These are phyloP conservation scores for Nomada ferruginata DNA, from an alignment of 2,888 invertebrate species.

Conservation along the genomic window DNA sequence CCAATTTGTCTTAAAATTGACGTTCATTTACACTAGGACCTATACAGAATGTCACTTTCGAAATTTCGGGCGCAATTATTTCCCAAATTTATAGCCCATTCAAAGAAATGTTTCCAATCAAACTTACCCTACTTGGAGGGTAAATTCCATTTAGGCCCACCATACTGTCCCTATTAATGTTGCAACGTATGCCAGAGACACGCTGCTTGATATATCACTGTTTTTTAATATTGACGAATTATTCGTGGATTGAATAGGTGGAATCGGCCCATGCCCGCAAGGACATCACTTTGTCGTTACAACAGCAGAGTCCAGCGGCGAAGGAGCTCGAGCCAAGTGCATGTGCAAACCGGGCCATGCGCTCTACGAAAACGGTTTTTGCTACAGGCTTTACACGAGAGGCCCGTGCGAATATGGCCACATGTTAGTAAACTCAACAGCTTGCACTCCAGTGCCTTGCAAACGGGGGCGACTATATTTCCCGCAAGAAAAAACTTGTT, in stretches of 20 bases:
- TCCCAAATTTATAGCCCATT: too few relatives aligned
- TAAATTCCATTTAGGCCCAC: too few relatives aligned
- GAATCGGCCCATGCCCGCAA: slow-evolving; percentile 90
- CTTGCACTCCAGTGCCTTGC: slow-evolving; percentile 90
- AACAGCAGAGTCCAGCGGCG: slow-evolving; percentile 40
- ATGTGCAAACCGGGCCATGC: slow-evolving; percentile 89
- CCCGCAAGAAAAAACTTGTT: slow-evolving; percentile 90
- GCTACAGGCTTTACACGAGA: slow-evolving; percentile 91
- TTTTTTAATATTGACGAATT: slow-evolving; percentile 35
- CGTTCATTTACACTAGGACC: too few relatives aligned
- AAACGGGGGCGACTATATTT: slow-evolving; percentile 91
- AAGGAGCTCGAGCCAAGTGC: slow-evolving; percentile 86
- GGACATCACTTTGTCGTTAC: slow-evolving; percentile 89
- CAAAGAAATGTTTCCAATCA: too few relatives aligned
- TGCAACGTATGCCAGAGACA: too few relatives aligned
- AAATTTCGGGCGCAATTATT: too few relatives aligned
- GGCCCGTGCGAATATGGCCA: slow-evolving; percentile 90
- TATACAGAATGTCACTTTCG: too few relatives aligned
- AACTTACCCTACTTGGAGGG: too few relatives aligned
- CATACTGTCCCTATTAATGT: too few relatives aligned
- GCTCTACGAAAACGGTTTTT: slow-evolving; percentile 87
- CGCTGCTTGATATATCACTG: too few relatives aligned
- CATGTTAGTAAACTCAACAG: slow-evolving; percentile 89
- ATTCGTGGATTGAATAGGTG: slow-evolving; percentile 85
- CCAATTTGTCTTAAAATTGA: too few relatives aligned